Evolutionary conservation across 1,140 invertebrate species (phyloP), one percentile per base, ranked within the genome.

Genomic region (Psilanteris sp.): DNA sequence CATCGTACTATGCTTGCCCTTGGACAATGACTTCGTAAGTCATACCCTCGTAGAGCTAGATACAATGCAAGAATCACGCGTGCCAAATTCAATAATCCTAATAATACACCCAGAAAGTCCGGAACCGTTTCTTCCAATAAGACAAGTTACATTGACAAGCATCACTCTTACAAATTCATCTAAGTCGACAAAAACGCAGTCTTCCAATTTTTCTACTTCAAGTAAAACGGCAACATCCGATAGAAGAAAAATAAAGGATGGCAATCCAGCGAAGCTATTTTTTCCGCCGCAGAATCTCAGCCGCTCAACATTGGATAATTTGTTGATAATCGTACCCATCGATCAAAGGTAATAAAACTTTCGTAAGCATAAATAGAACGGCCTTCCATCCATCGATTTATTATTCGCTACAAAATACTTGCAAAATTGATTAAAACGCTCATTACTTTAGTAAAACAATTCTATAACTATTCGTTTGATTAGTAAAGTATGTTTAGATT

Each of bases 1-100:
- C 0, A 85, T 87, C 14, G 78, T 89, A 1, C 74, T 90, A 2
- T 90, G 88, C 55, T 70, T 89, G 36, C 89, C 89, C 11, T 50
- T 86, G 41, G 82, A 86, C 24, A 83, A 85, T 20, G 79, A 85
- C 11, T 80, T 85, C 9, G 81, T 82, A 5, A 81, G 79, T 13
- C 79, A 79, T 7, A 83, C 87, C 0, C 78, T 88, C 5, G 64
- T 61, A 16, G 85, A 89, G 29, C 62, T 89, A 14, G 85, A 88
- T 54, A 61, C 72, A 6, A 44, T 73, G 9, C 85, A 83, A 39
- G 74, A 84, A 37, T 75, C 77, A 0, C 78, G 79, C 13, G 26
- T 57, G 6, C 78, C 81, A 20, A 81, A 81, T 15, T 80, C 86
- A 1, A 41, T 83, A 24, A 83, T 87, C 6, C 15, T 89, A 13